Conservation (phyloP, 2,113 vertebrate species). For the Tor tambroides region DNA sequence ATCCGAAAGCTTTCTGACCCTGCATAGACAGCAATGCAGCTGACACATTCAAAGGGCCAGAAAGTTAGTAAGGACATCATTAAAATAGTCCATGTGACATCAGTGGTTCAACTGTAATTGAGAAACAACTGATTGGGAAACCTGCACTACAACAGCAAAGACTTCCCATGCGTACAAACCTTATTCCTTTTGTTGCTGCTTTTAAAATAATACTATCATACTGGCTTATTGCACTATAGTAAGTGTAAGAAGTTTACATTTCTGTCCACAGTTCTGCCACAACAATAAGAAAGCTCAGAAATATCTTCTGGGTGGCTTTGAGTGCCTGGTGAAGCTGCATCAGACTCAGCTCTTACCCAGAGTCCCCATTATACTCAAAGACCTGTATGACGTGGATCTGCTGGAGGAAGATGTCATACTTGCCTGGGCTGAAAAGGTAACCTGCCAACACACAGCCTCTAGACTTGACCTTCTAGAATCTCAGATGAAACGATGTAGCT, state of each 20-base stretch:
- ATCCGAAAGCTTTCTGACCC: too few relatives aligned
- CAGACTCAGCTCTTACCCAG: conserved; percentile 89
- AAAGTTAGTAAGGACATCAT: background rate
- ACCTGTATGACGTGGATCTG: conserved; percentile 95
- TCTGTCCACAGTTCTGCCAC: conserved; percentile 87
- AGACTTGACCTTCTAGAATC: background rate
- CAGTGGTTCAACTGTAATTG: background rate
- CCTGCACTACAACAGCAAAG: background rate
- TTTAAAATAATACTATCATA: background rate
- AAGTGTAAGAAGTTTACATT: background rate
- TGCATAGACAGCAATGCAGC: too few relatives aligned
- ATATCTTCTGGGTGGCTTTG: conserved; percentile 94
- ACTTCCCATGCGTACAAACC: background rate
- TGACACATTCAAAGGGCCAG: too few relatives aligned
- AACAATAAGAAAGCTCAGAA: conserved; percentile 98
- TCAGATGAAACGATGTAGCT: background rate
- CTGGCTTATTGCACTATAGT: background rate
- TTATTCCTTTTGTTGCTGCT: background rate
- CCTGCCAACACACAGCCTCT: background rate
- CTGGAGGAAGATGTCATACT: conserved; percentile 96
- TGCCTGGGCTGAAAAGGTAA: conserved; percentile 96
- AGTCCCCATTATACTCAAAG: conserved; percentile 94
- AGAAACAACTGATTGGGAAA: too few relatives aligned
- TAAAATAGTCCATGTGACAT: background rate
- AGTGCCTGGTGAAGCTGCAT: conserved; percentile 95